A percentile compares a stretch with the other conserved stretches of the same genome.
phyloP scores from a whole-genome alignment of 2,797 vertebrate species.

The Sebastes hubbsi region DNA sequence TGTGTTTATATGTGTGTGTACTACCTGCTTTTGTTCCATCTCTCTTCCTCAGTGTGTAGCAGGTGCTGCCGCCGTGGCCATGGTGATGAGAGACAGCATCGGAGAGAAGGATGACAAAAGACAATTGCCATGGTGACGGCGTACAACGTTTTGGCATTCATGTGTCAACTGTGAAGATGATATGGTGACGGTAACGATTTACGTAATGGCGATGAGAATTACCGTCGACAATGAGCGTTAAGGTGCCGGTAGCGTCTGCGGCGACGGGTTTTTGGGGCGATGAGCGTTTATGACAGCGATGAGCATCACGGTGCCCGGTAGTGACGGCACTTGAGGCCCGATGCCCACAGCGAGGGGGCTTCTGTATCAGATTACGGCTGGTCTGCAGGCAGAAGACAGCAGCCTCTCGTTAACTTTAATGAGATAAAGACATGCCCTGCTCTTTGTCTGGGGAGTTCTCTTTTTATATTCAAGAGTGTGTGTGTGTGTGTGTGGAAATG shows the following conservation, averaged over 20 bases:
- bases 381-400: constrained; percentile 70
- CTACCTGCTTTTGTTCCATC: constrained; percentile 53
- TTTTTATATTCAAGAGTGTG: constrained; percentile 38
- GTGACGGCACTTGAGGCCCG: constrained; percentile 27
- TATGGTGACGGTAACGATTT: background rate
- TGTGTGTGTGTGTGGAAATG: background rate
- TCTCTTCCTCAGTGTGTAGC: constrained; percentile 25
- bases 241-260: background rate
- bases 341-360: constrained; percentile 27
- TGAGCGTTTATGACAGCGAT: constrained; percentile 16
- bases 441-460: constrained; percentile 71
- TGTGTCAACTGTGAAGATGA: constrained; percentile 11
- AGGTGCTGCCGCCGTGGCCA: constrained; percentile 57
- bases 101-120: constrained; percentile 46
- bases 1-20: background rate
- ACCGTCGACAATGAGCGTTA: background rate
- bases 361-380: constrained; percentile 57
- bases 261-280: background rate
- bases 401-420: constrained; percentile 79
- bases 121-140: constrained; percentile 63
- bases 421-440: constrained; percentile 77
- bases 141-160: constrained; percentile 32
- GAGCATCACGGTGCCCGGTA: background rate
- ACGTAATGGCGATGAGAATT: background rate
- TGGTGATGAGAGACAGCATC: constrained; percentile 51